Base-by-base conservation (phyloP, 2,113 vertebrate genomes). In the Falco punctatus region DNA sequence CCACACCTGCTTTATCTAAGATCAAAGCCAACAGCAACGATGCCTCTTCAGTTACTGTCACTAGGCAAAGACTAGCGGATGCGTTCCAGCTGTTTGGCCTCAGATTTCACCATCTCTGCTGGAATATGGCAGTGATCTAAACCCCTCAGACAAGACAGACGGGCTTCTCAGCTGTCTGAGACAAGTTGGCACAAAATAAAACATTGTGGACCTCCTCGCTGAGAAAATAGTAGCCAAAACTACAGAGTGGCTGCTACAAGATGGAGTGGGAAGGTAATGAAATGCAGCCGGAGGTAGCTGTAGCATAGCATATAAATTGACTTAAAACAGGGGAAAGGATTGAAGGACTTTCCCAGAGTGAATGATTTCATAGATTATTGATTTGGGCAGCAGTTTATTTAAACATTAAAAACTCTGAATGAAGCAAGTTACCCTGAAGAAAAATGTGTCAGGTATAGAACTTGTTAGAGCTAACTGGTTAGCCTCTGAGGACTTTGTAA, bases 301-400 rank as follows among this genome's bases (percentile, higher is more conserved):
- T 54, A 81, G 84, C 82, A 21, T 13, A 24, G 87, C 95, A 85
- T 95, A 96, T 66, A 96, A 95, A 96, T 94, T 91, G 96, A 84
- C 70, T 91, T 96, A 96, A 96, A 98, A 84, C 65, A 91, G 93
- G 93, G 74, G 95, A 88, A 95, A 97, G 92, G 90, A 97, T 91
- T 97, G 97, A 98, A 98, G 97, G 96, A 92, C 97, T 98, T 93
- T 93, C 88, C 93, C 92, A 14, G 86, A 92, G 94, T 98, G 98
- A 98, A 96, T 97, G 97, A 97, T 98, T 96, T 92, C 5, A 72
- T 91, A 96, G 97, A 97, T 98, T 98, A 98, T 98, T 98, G 98
- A 98, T 97, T 98, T 98, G 97, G 97, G 98, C 98, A 98, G 98
- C 97, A 97, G 97, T 98, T 98, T 98, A 98, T 98, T 98, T 97